Evolutionary conservation across 1,140 invertebrate species (phyloP).

Genomic region (Drosophila kikkawai): DNA sequence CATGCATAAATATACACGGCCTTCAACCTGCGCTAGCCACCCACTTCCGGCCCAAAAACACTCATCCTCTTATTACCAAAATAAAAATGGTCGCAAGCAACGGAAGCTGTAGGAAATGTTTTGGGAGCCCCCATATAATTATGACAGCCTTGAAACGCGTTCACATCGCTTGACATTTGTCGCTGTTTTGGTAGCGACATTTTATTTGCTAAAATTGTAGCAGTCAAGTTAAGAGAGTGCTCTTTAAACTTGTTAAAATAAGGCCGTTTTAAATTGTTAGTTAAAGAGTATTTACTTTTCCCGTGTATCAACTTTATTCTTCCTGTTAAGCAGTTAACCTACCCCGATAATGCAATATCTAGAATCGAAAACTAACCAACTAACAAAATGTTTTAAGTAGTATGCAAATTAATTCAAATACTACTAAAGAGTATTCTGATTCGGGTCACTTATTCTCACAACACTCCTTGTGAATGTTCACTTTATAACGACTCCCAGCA

Average conservation of each 20-base stretch:
- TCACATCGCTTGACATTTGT: slow-evolving; percentile 45
- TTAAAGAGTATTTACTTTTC: not conserved
- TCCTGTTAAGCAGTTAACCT: not conserved
- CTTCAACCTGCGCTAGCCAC: slow-evolving; percentile 8
- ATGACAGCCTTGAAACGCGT: slow-evolving; percentile 44
- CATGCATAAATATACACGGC: slow-evolving; percentile 1
- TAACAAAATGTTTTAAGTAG: not conserved
- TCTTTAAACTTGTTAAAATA: not conserved
- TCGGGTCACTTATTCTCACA: not conserved
- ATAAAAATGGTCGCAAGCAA: slow-evolving; percentile 11
- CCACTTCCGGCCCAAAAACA: slow-evolving; percentile 32
- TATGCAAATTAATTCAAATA: not conserved
- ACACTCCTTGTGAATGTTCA: not conserved
- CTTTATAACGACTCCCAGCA: too few species aligned
- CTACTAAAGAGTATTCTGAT: not conserved
- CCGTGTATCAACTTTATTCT: not conserved
- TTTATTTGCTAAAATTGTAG: slow-evolving; percentile 17
- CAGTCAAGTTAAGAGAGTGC: not conserved
- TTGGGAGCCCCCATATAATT: slow-evolving; percentile 22
- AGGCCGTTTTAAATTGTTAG: not conserved
- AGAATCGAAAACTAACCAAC: not conserved
- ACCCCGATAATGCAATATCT: not conserved
- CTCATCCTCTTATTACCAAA: slow-evolving; percentile 49
- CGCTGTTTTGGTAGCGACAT: slow-evolving; percentile 21
- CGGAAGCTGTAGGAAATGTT: slow-evolving; percentile 23